Evolutionary conservation across 2,888 invertebrate species (phyloP), one percentile per base, ranked within the genome.

Genomic region (Aleiodes leptofemur): DNA sequence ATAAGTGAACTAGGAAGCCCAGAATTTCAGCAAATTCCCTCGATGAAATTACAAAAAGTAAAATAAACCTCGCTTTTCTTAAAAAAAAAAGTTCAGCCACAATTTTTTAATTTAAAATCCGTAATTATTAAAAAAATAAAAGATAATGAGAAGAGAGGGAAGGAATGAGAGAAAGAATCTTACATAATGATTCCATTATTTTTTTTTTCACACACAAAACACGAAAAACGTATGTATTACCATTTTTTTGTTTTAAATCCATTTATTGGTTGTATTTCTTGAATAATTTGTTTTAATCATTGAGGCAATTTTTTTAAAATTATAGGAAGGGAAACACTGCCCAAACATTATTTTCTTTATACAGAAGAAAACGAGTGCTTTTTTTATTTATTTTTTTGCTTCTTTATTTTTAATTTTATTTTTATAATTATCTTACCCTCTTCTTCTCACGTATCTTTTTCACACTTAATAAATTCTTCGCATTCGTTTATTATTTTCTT

Each of bases 261-360:
- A 75, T 81, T 81, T 81, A 79, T 81, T 77, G 73, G 75, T 76
- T 76, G 74, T 76, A 77, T 34, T 77, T 72, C 64, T 76, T 71
- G 13, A 50, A 72, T 79, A 77, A 80, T 82, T 73, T 78, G 34
- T 80, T 81, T 43, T 79, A 79, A 77, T 81, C 77, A 76, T 82
- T 79, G 80, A 80, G 80, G 78, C 81, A 78, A 73, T 82, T 43
- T 43, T 43, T 43, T 81, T 78, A 78, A 79, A 79, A 79, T 77
- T 82, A 79, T 79, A 79, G 79, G 80, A 79, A 78, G 77, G 74
- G 76, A 77, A 76, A 79, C 75, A 76, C 77, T 70, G 80, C 81
- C 79, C 77, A 77, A 78, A 80, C 78, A 79, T 74, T 61, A 73
- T 74, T 79, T 66, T 50, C 51, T 68, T 68, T 68, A 51, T 75